A percentile compares a stretch with the other conserved stretches of the same genome.
Evolutionary conservation across 2,113 vertebrate species (phyloP).

Genomic region (Varanus salvator): DNA sequence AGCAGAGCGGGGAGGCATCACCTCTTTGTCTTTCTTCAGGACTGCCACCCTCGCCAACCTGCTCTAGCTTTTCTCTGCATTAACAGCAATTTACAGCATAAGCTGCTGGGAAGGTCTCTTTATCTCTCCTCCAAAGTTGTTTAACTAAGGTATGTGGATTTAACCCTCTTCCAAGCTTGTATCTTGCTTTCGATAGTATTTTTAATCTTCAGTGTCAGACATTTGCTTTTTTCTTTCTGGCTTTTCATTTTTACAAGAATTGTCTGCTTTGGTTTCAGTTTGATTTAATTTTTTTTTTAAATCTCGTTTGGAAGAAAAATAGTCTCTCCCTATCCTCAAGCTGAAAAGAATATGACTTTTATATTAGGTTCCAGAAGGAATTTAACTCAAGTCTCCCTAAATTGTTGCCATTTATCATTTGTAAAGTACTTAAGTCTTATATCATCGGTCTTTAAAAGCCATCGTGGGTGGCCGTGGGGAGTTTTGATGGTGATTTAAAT

Average conservation of each 20-base stretch:
- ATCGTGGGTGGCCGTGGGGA: neutral
- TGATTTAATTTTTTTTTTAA: neutral
- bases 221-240: neutral
- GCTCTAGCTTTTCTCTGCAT: conserved; percentile 34
- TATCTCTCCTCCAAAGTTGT: neutral
- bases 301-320: neutral
- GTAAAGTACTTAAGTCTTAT: neutral
- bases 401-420: neutral
- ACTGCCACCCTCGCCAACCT: conserved; percentile 41
- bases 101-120: neutral
- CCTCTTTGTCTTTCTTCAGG: conserved; percentile 58
- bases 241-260: conserved; percentile 14
- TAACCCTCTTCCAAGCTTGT: neutral
- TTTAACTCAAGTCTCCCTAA: neutral
- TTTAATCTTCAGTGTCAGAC: conserved; percentile 5
- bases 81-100: neutral
- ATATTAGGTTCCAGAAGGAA: neutral
- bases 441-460: neutral
- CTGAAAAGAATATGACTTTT: neutral
- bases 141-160: conserved; percentile 1
- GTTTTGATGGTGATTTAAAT: neutral
- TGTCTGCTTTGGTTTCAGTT: conserved; percentile 10
- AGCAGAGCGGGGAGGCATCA: conserved; percentile 17
- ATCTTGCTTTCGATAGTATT: neutral
- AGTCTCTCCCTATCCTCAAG: neutral